Conservation (phyloP, 2,888 invertebrate species). For the Germaria angustata region DNA sequence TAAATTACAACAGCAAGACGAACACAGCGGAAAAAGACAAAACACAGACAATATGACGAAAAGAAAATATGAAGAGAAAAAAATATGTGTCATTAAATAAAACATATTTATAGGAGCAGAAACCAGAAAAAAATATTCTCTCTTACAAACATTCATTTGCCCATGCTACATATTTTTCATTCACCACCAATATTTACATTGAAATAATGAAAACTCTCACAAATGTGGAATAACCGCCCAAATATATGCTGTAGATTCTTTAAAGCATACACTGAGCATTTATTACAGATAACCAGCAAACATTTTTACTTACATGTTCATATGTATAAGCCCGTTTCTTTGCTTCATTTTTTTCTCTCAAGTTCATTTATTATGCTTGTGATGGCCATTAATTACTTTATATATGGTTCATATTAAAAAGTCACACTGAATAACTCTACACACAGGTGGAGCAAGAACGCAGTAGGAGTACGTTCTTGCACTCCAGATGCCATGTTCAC, state of each 20-base stretch:
- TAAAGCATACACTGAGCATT: background rate
- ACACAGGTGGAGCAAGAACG: background rate
- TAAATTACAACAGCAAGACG: constrained; percentile 71
- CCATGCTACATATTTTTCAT: constrained; percentile 18
- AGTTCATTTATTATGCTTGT: constrained; percentile 77
- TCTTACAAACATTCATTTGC: background rate
- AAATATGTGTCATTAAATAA: constrained; percentile 43
- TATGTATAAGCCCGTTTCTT: background rate
- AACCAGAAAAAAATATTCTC: constrained; percentile 12
- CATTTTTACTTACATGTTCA: background rate
- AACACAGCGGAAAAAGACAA: constrained; percentile 55
- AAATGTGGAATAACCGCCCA: constrained; percentile 6
- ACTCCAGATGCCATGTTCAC: constrained; percentile 1
- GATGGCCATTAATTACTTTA: constrained; percentile 71
- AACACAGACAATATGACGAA: background rate
- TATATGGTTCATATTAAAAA: constrained; percentile 48
- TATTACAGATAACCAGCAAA: background rate
- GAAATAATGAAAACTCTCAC: background rate
- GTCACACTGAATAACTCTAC: constrained; percentile 14
- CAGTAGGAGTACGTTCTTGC: background rate
- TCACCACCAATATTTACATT: constrained; percentile 25
- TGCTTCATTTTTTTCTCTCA: constrained; percentile 19
- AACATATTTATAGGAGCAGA: constrained; percentile 50
- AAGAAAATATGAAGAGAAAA: constrained; percentile 19
- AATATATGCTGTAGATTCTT: constrained; percentile 28